Percentiles rank a stretch among this genome's conserved stretches.
Evolutionary conservation across 2,113 vertebrate genomes (phyloP).

Genomic region (Barbus barbus): DNA sequence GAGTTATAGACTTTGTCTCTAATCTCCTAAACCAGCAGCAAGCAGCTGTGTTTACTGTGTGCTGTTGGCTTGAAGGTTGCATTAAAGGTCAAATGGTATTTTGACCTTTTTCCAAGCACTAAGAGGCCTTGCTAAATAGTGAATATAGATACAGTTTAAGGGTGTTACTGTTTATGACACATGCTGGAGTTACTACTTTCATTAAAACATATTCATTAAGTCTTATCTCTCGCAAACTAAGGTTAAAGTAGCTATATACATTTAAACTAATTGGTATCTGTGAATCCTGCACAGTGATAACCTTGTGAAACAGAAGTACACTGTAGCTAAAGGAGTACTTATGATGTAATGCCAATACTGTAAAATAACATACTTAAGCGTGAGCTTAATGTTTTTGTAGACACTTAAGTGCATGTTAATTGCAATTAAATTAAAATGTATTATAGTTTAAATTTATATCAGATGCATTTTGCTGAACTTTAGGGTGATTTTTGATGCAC

Average conservation of each 20-base stretch:
- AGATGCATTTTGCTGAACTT: neutral
- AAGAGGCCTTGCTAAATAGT: neutral
- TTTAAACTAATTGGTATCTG: neutral
- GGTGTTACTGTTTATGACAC: neutral
- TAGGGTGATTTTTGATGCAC: neutral
- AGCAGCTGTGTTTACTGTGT: neutral
- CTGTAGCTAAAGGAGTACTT: neutral
- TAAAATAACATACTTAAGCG: neutral
- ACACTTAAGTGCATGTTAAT: neutral
- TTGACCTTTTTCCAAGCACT: neutral
- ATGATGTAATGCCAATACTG: neutral
- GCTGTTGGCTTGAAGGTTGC: neutral
- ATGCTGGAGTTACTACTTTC: neutral
- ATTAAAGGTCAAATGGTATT: conserved; percentile 11
- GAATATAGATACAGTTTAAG: neutral
- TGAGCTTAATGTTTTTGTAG: neutral
- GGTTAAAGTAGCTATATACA: neutral
- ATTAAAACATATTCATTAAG: too few species aligned
- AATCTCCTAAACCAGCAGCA: neutral
- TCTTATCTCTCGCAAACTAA: neutral
- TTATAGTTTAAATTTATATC: neutral
- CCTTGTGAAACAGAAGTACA: neutral
- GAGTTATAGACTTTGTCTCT: neutral
- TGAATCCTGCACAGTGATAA: neutral
- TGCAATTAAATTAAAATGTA: neutral